Evolutionary conservation across 2,797 vertebrate species (phyloP).

Genomic region (Acropternis orthonyx): DNA sequence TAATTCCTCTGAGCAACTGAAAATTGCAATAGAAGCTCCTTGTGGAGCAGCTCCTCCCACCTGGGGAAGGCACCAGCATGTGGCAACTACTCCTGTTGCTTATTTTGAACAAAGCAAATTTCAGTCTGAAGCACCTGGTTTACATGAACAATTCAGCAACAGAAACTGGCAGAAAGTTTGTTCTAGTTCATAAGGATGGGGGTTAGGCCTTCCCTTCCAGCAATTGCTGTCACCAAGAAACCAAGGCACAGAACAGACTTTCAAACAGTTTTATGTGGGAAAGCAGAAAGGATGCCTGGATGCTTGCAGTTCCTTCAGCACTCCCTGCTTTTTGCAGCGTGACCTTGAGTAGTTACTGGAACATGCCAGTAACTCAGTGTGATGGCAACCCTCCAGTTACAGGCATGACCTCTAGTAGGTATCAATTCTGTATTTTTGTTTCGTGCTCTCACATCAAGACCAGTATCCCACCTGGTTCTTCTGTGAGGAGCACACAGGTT

Average conservation of each 20-base stretch:
- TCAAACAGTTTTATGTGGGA: background rate
- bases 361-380: background rate
- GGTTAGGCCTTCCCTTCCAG: background rate
- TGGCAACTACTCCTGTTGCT: background rate
- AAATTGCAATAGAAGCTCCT: background rate
- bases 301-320: background rate
- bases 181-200: background rate
- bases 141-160: background rate
- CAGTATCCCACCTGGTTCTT: background rate
- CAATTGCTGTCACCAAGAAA: background rate
- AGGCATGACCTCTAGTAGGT: background rate
- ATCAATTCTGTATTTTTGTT: background rate
- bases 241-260: background rate
- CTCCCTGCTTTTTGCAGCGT: background rate
- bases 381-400: background rate
- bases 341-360: background rate
- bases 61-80: background rate
- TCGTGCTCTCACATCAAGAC: background rate
- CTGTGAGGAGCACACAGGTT: background rate
- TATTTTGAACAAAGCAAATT: background rate
- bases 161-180: background rate
- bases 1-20: background rate
- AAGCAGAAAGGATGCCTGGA: background rate
- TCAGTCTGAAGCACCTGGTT: background rate
- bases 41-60: background rate